Conservation (phyloP, 2,888 invertebrate genomes). For the Parnassius glacialis region DNA sequence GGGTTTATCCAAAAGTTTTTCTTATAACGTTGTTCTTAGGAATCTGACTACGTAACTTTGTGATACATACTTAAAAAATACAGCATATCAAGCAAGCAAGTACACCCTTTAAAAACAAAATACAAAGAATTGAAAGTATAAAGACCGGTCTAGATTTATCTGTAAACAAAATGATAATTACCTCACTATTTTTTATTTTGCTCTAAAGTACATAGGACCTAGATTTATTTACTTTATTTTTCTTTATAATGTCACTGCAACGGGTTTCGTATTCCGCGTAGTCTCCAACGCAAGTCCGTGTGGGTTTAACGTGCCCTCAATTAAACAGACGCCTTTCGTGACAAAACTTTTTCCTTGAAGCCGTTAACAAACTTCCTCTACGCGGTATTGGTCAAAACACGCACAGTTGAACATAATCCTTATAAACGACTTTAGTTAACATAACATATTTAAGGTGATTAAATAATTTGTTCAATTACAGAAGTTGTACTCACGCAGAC, state of each 20-base stretch:
- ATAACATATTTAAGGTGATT: constrained; percentile 14
- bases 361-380: constrained; percentile 24
- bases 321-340: constrained; percentile 14
- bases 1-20: too few species aligned
- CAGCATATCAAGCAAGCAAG: too few species aligned
- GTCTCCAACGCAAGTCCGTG: constrained; percentile 7
- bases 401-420: constrained; percentile 23
- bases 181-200: too few species aligned
- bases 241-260: constrained; percentile 3
- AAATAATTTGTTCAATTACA: constrained; percentile 3
- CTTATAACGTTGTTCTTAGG: too few species aligned
- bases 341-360: constrained; percentile 28
- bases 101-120: too few species aligned
- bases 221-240: constrained; percentile 2
- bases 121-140: too few species aligned
- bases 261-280: constrained; percentile 17
- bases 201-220: too few species aligned
- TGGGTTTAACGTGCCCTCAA: constrained; percentile 23
- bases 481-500: background rate
- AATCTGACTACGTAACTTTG: too few species aligned
- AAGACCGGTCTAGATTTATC: too few species aligned
- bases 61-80: too few species aligned
- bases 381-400: constrained; percentile 27
- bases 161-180: too few species aligned
- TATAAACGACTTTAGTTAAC: constrained; percentile 18